A percentile compares a stretch with the other conserved stretches of the same genome.
Conservation (phyloP, 2,113 vertebrate species). For the Anseranas semipalmata region DNA sequence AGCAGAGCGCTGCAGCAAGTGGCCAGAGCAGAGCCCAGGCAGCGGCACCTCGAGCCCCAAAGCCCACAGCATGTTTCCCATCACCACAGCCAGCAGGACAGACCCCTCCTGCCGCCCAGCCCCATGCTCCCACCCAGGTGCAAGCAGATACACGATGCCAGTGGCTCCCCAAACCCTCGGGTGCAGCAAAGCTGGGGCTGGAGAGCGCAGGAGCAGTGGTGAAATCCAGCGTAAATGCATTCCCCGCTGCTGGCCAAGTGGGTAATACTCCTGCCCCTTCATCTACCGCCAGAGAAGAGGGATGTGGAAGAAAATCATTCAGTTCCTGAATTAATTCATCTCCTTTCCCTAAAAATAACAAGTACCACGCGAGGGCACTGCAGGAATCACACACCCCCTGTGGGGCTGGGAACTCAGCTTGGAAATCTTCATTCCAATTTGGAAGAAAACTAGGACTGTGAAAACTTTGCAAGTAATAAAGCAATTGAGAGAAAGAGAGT, state of each 20-base stretch:
- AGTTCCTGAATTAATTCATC: not conserved
- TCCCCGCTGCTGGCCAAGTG: not conserved
- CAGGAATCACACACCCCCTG: not conserved
- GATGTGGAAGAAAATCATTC: not conserved
- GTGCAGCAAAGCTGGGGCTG: too few species aligned
- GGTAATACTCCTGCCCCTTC: not conserved
- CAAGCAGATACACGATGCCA: too few species aligned
- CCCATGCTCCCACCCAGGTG: not conserved
- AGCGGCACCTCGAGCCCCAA: not conserved
- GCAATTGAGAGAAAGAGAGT: not conserved
- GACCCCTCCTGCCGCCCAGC: not conserved
- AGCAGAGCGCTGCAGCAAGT: not conserved
- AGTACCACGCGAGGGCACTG: not conserved
- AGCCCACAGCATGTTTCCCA: fast-evolving
- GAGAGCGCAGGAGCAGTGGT: too few species aligned
- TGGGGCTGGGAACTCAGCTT: not conserved
- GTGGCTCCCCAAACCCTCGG: not conserved
- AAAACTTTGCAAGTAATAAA: not conserved
- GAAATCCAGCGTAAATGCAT: too few species aligned
- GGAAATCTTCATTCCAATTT: not conserved
- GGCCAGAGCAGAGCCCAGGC: not conserved
- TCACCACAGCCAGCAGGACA: not conserved
- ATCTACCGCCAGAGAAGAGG: not conserved
- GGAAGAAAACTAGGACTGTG: not conserved
- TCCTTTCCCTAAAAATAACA: not conserved